phyloP scores from a whole-genome alignment of 2,113 vertebrate species.

The Petaurus breviceps region DNA sequence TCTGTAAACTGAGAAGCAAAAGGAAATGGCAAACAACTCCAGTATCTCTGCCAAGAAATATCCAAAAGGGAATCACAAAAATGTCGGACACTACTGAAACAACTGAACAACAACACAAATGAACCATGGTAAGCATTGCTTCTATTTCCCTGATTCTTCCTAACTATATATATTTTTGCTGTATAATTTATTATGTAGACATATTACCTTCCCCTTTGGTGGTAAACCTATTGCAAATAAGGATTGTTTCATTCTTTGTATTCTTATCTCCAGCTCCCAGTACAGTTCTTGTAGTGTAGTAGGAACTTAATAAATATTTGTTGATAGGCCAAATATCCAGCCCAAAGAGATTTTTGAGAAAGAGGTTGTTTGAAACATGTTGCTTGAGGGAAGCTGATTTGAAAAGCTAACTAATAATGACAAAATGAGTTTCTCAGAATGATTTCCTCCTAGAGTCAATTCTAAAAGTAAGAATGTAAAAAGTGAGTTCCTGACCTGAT shows the following conservation, averaged over 20 bases:
- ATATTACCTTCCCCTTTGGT: background rate
- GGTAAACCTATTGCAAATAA: background rate
- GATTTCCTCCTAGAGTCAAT: conserved; percentile 9
- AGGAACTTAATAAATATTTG: background rate
- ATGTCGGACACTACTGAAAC: background rate
- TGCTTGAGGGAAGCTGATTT: background rate
- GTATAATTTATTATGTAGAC: background rate
- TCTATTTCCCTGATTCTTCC: background rate
- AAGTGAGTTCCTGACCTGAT: background rate
- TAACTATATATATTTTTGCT: background rate
- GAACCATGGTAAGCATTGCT: background rate
- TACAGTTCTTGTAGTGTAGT: background rate
- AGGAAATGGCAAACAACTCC: background rate
- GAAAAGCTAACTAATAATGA: conserved; percentile 12
- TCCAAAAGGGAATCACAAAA: background rate
- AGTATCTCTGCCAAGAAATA: background rate
- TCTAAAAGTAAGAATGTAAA: background rate
- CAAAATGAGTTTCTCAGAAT: background rate
- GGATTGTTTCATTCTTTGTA: background rate
- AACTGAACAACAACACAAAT: too few relatives aligned
- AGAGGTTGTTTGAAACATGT: background rate
- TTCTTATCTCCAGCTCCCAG: background rate
- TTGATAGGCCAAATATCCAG: background rate
- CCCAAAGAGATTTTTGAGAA: background rate
- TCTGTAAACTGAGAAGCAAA: background rate